Conservation (phyloP, 2,797 vertebrate species). For the Ctenochaetus hawaiiensis region DNA sequence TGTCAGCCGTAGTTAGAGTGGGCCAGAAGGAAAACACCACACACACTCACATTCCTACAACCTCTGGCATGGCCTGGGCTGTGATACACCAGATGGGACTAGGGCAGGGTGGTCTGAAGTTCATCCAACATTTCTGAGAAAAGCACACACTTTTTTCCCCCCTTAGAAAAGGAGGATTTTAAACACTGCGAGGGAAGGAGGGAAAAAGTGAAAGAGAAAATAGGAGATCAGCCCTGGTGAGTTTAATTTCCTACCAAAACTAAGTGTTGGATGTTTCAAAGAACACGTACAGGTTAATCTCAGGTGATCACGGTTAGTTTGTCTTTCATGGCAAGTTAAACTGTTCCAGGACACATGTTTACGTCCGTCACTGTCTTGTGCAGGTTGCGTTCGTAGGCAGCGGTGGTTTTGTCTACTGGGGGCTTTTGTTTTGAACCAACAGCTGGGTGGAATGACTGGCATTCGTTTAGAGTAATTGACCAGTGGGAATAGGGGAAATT, state of each 20-base stretch:
- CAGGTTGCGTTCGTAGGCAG: slow-evolving; percentile 64
- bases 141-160: slow-evolving; percentile 51
- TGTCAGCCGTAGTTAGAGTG: slow-evolving; percentile 71
- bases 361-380: slow-evolving; percentile 77
- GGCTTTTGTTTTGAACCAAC: slow-evolving; percentile 85
- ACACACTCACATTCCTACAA: slow-evolving; percentile 79
- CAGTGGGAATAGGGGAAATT: slow-evolving; percentile 76
- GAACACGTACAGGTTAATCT: slow-evolving; percentile 36
- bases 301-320: slow-evolving; percentile 56
- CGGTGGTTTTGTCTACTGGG: slow-evolving; percentile 78
- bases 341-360: slow-evolving; percentile 58
- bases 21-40: slow-evolving; percentile 77
- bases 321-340: slow-evolving; percentile 45
- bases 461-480: slow-evolving; percentile 84
- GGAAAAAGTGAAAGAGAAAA: slow-evolving; percentile 54
- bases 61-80: slow-evolving; percentile 75
- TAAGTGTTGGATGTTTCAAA: slow-evolving; percentile 21
- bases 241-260: slow-evolving; percentile 57
- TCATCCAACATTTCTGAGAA: slow-evolving; percentile 81
- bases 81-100: slow-evolving; percentile 80
- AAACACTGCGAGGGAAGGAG: slow-evolving; percentile 47
- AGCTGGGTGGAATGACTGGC: slow-evolving; percentile 86
- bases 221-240: slow-evolving; percentile 46
- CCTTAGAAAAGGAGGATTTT: slow-evolving; percentile 54
- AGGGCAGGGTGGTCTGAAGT: slow-evolving; percentile 83